Conservation (phyloP, 2,797 vertebrate species). For the Salarias fasciatus region DNA sequence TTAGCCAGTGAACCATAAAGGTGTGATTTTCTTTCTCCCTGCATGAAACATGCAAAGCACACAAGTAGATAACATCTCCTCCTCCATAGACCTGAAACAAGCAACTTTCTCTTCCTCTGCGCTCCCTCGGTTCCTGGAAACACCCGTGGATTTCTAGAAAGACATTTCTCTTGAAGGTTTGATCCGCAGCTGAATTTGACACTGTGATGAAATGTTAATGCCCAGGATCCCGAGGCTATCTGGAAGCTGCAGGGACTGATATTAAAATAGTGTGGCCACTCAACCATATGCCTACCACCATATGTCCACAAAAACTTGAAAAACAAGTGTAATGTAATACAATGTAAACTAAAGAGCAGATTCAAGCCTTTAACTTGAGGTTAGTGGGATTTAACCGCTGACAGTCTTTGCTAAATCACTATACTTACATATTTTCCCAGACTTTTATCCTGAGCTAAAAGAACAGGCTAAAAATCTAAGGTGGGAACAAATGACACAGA, state of each 20-base stretch:
- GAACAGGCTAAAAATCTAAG: slow-evolving; percentile 45
- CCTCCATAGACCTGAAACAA: slow-evolving; percentile 27
- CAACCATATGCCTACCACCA: slow-evolving; percentile 22
- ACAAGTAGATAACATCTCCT: slow-evolving; percentile 57
- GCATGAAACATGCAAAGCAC: neutral
- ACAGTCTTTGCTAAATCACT: neutral
- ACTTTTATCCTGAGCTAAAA: slow-evolving; percentile 19
- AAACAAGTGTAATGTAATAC: slow-evolving; percentile 44
- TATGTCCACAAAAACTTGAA: slow-evolving; percentile 30
- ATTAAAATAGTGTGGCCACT: slow-evolving; percentile 33
- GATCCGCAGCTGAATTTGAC: slow-evolving; percentile 37
- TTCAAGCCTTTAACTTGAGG: neutral
- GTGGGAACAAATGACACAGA: slow-evolving; percentile 28
- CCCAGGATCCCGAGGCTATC: slow-evolving; percentile 34
- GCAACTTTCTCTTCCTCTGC: slow-evolving; percentile 52
- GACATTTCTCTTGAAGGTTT: slow-evolving; percentile 27
- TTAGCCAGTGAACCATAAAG: too few species aligned
- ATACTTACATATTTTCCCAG: neutral
- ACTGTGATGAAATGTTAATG: slow-evolving; percentile 41
- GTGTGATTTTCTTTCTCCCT: neutral
- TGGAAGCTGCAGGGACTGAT: slow-evolving; percentile 24
- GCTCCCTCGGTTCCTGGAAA: slow-evolving; percentile 47
- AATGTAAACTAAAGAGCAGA: slow-evolving; percentile 22
- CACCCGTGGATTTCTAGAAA: slow-evolving; percentile 32
- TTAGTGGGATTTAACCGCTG: slow-evolving; percentile 10